These are phyloP conservation scores for Hyppa rectilinea DNA, from an alignment of 2,888 invertebrate genomes.

Conservation along the genomic window DNA sequence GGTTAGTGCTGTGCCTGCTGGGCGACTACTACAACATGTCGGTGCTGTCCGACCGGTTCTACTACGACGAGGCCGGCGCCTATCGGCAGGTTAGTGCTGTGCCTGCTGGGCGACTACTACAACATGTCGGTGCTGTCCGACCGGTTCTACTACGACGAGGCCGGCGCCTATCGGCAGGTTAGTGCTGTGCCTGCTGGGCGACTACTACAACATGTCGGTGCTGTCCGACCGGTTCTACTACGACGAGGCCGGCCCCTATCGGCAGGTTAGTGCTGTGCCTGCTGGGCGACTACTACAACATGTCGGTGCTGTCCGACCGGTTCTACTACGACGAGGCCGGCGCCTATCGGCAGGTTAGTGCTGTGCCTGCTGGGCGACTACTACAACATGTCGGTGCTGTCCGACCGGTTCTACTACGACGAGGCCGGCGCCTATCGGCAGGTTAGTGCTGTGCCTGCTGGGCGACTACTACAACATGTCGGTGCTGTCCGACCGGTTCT, in stretches of 20 bases:
- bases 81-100: conserved; percentile 92
- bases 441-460: conserved; percentile 81
- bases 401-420: conserved; percentile 92
- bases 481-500: conserved; percentile 91
- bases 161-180: conserved; percentile 93
- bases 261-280: conserved; percentile 89
- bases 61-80: conserved; percentile 92
- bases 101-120: no score
- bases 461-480: no score
- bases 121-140: conserved; percentile 91
- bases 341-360: conserved; percentile 92
- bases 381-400: conserved; percentile 92
- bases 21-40: no score
- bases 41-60: conserved; percentile 91
- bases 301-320: conserved; percentile 90
- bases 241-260: conserved; percentile 92
- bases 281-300: no score
- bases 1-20: conserved; percentile 81
- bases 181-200: background rate
- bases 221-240: conserved; percentile 91
- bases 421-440: conserved; percentile 92
- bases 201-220: no score
- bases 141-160: conserved; percentile 92
- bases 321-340: conserved; percentile 92
- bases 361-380: no score